These are phyloP conservation scores for Troides oblongomaculatus DNA, from an alignment of 2,888 invertebrate species.

Conservation along the genomic window DNA sequence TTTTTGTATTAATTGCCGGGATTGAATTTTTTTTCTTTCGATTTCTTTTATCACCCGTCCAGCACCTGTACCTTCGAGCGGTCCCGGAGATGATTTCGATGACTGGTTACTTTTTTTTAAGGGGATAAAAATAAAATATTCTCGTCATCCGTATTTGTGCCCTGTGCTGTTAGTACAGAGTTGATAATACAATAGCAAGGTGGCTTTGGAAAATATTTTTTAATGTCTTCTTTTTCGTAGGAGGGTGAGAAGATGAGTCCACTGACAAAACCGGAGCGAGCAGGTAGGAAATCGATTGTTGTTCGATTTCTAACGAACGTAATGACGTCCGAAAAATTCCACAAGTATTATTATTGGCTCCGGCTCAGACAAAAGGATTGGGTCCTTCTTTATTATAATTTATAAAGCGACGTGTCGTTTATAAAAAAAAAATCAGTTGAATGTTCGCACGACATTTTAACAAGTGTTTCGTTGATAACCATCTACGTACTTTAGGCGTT, in stretches of 20 bases:
- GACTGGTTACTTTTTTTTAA: slow-evolving; percentile 63
- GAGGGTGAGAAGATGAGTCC: slow-evolving; percentile 62
- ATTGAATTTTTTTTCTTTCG: slow-evolving; percentile 46
- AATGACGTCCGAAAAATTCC: slow-evolving; percentile 27
- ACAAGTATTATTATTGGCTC: slow-evolving; percentile 32
- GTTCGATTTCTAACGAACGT: slow-evolving; percentile 43
- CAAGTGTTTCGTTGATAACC: too few species aligned
- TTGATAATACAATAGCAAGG: slow-evolving; percentile 5
- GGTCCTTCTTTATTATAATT: slow-evolving; percentile 35
- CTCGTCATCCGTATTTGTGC: slow-evolving; percentile 13
- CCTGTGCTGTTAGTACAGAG: slow-evolving; percentile 9
- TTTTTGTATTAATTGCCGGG: slow-evolving; percentile 67
- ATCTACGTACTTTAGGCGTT: too few species aligned
- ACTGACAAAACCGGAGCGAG: slow-evolving; percentile 55
- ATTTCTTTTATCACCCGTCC: slow-evolving; percentile 47
- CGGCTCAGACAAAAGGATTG: slow-evolving; percentile 40
- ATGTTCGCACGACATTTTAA: neutral
- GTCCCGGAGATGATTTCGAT: slow-evolving; percentile 61
- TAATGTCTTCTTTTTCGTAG: slow-evolving; percentile 49
- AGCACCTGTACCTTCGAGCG: slow-evolving; percentile 67
- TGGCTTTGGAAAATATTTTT: slow-evolving; percentile 40
- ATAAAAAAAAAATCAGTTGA: neutral
- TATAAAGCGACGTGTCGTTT: neutral
- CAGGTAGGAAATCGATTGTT: slow-evolving; percentile 76
- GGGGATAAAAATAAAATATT: slow-evolving; percentile 45